Conservation (phyloP, 30 jellyfish, hydroid and myxozoan species). For the Hydractinia symbiolongicarpus region DNA sequence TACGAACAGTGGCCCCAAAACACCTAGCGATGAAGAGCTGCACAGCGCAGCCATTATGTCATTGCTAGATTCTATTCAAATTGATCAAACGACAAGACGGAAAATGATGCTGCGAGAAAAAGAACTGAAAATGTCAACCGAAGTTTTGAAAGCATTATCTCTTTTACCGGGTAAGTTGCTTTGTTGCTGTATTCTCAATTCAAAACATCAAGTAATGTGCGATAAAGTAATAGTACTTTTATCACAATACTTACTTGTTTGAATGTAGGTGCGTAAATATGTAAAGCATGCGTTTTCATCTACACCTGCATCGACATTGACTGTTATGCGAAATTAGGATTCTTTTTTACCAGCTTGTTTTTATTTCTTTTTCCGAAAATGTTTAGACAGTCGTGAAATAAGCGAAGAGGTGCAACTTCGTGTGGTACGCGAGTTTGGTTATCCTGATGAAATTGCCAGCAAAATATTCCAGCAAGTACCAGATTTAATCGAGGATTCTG, state of each 20-base stretch:
- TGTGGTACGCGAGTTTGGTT: conserved; percentile 89
- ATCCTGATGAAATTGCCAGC: conserved; percentile 74
- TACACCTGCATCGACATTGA: too few relatives aligned
- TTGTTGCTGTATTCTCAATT: background rate
- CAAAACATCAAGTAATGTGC: background rate
- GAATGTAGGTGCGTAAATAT: too few relatives aligned
- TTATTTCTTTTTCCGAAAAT: too few relatives aligned
- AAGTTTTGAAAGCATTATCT: conserved; percentile 57
- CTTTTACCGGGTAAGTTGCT: conserved; percentile 46
- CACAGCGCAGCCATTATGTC: conserved; percentile 9
- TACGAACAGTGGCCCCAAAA: background rate
- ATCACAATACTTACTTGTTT: too few relatives aligned
- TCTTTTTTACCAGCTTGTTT: too few relatives aligned
- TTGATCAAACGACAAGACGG: conserved; percentile 46
- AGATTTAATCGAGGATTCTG: conserved; percentile 79
- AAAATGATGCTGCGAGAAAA: conserved; percentile 55
- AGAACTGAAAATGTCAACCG: conserved; percentile 47
- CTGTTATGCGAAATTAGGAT: too few relatives aligned
- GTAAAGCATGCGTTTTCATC: too few relatives aligned
- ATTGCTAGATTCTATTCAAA: conserved; percentile 22
- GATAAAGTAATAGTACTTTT: too few relatives aligned
- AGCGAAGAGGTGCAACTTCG: conserved; percentile 64
- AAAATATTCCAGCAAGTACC: conserved; percentile 83
- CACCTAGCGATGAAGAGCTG: conserved; percentile 16
- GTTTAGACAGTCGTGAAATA: conserved; percentile 41